Percentiles rank a stretch among this genome's conserved stretches.
Evolutionary conservation across 2,888 invertebrate species (phyloP).

Genomic region (Euclidia mi): DNA sequence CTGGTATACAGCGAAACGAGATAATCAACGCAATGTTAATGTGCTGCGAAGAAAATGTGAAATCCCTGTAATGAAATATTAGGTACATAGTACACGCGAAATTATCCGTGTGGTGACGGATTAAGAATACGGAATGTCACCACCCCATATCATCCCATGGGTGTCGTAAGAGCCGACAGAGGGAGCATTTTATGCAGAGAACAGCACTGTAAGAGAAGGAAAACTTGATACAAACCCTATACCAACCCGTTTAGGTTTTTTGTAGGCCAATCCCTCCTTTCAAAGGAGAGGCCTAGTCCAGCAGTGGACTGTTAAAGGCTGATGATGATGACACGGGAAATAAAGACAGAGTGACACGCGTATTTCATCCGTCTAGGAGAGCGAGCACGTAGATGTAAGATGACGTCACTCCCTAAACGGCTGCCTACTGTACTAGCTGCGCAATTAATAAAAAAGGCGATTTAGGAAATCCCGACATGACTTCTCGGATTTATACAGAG

Average conservation of each 20-base stretch:
- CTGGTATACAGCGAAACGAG: conserved; percentile 23
- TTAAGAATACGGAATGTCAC: too few relatives aligned
- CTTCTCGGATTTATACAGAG: conserved; percentile 87
- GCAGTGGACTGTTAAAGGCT: too few relatives aligned
- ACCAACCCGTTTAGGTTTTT: too few relatives aligned
- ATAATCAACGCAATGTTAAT: conserved; percentile 30
- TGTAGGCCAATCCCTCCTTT: too few relatives aligned
- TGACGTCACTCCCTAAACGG: conserved; percentile 80
- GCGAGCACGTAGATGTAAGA: conserved; percentile 75
- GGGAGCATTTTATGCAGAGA: too few relatives aligned
- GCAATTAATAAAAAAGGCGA: conserved; percentile 88
- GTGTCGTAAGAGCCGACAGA: too few relatives aligned
- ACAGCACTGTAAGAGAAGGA: too few relatives aligned
- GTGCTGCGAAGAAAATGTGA: conserved; percentile 28
- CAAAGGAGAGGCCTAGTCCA: too few relatives aligned
- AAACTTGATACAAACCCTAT: too few relatives aligned
- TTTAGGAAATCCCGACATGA: conserved; percentile 88
- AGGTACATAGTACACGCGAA: conserved; percentile 50
- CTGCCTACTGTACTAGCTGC: conserved; percentile 76
- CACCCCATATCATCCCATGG: too few relatives aligned
- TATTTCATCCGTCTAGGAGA: conserved; percentile 66
- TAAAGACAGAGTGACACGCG: conserved; percentile 57
- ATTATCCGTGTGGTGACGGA: too few relatives aligned
- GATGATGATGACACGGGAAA: too few relatives aligned
- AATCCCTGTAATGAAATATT: conserved; percentile 35